Evolutionary conservation across 2,888 invertebrate species (phyloP).

Genomic region (Tromatobia lineatoria): DNA sequence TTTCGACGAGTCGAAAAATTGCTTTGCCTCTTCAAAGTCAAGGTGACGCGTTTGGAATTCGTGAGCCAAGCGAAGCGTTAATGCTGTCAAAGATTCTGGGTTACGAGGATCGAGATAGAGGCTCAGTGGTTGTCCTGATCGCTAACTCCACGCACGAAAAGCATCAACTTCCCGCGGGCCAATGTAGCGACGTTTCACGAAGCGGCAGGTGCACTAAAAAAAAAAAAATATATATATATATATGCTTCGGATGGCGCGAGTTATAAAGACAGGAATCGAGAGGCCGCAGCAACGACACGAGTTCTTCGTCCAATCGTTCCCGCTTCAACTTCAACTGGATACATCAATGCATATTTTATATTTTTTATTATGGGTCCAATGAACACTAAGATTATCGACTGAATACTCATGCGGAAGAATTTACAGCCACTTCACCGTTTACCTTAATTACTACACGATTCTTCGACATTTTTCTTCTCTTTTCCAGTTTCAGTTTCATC

Average conservation of each 20-base stretch:
- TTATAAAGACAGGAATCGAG: neutral
- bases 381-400: neutral
- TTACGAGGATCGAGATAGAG: conserved; percentile 28
- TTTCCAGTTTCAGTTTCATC: neutral
- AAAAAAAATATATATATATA: neutral
- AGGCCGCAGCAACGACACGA: conserved; percentile 3
- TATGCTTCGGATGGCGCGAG: neutral
- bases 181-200: neutral
- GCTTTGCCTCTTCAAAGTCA: neutral
- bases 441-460: neutral
- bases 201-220: conserved; percentile 39
- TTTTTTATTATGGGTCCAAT: neutral
- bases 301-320: neutral
- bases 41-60: neutral
- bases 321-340: conserved; percentile 10
- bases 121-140: conserved; percentile 16
- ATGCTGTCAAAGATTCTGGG: conserved; percentile 36
- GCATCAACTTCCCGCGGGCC: neutral
- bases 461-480: neutral
- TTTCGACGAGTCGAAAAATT: neutral
- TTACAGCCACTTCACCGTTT: neutral
- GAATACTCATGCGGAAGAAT: neutral
- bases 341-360: neutral
- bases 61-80: conserved; percentile 17
- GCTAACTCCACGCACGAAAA: conserved; percentile 2